phyloP scores from a whole-genome alignment of 2,888 invertebrate genomes.

The Buathra laborator region DNA sequence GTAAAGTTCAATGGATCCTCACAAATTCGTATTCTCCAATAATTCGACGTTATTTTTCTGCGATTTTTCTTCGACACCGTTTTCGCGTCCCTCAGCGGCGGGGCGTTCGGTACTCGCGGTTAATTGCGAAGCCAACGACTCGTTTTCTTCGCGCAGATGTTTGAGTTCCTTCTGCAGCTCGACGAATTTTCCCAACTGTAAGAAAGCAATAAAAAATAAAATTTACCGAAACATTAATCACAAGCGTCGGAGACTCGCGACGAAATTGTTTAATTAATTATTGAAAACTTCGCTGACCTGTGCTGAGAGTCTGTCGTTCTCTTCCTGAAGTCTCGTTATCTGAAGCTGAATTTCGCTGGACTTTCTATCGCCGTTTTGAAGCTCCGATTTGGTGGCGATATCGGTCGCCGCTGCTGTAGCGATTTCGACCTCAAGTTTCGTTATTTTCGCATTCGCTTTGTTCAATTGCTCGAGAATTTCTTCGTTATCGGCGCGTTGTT shows the following conservation, averaged over 20 bases:
- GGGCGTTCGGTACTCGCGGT: constrained; percentile 84
- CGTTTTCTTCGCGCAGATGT: constrained; percentile 84
- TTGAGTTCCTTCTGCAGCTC: constrained; percentile 80
- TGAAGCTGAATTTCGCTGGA: constrained; percentile 74
- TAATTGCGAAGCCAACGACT: constrained; percentile 83
- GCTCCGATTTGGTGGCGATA: constrained; percentile 72
- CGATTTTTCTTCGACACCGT: constrained; percentile 81
- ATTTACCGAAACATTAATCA: not conserved
- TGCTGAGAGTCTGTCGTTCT: constrained; percentile 86
- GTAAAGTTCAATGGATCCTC: constrained; percentile 55
- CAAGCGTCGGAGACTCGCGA: not conserved
- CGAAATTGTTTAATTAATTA: not conserved
- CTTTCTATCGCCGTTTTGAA: constrained; percentile 73
- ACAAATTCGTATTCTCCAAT: constrained; percentile 79
- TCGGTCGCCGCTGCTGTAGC: constrained; percentile 57
- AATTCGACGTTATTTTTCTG: constrained; percentile 76
- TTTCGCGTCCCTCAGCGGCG: constrained; percentile 83
- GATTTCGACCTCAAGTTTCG: constrained; percentile 71
- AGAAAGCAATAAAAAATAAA: not conserved
- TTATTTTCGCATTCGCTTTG: constrained; percentile 74
- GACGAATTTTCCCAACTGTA: constrained; percentile 74
- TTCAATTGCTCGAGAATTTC: constrained; percentile 73
- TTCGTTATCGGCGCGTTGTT: constrained; percentile 72
- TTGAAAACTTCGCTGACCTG: constrained; percentile 78
- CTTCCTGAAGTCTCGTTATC: constrained; percentile 86